phyloP scores from a whole-genome alignment of 2,797 vertebrate genomes.

The Propithecus deckenii region DNA sequence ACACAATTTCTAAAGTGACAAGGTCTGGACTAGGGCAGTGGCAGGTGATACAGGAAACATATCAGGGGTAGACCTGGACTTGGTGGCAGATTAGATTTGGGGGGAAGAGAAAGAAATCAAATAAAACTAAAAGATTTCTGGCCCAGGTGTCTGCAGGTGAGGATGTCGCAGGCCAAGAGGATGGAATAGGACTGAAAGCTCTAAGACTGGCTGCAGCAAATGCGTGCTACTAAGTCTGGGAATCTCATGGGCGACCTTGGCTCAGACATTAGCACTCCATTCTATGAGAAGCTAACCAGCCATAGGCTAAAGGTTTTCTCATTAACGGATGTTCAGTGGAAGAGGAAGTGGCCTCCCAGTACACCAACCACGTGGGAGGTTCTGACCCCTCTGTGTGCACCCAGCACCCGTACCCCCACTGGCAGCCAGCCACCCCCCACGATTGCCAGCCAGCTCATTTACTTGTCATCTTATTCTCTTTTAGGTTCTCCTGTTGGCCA shows the following conservation, averaged over 20 bases:
- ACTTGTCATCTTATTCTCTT: background rate
- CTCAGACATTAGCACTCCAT: background rate
- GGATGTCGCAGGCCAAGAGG: background rate
- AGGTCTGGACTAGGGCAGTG: background rate
- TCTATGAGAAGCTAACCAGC: background rate
- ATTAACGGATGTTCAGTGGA: background rate
- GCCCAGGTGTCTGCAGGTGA: background rate
- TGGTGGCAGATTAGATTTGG: background rate
- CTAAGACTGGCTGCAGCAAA: background rate
- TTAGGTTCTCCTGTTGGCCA: background rate
- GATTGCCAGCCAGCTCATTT: background rate
- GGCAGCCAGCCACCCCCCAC: background rate
- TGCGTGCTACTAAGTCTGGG: background rate
- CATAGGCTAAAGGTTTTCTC: background rate
- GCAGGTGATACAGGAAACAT: background rate
- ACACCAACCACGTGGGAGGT: background rate
- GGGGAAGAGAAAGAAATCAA: background rate
- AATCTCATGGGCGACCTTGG: background rate
- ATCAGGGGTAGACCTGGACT: background rate
- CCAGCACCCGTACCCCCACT: background rate
- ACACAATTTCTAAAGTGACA: background rate
- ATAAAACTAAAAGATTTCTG: background rate
- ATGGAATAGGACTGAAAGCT: background rate
- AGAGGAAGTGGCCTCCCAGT: background rate
- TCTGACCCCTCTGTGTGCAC: background rate